Evolutionary conservation across 1,140 invertebrate species (phyloP).

Genomic region (Gerris buenoi): DNA sequence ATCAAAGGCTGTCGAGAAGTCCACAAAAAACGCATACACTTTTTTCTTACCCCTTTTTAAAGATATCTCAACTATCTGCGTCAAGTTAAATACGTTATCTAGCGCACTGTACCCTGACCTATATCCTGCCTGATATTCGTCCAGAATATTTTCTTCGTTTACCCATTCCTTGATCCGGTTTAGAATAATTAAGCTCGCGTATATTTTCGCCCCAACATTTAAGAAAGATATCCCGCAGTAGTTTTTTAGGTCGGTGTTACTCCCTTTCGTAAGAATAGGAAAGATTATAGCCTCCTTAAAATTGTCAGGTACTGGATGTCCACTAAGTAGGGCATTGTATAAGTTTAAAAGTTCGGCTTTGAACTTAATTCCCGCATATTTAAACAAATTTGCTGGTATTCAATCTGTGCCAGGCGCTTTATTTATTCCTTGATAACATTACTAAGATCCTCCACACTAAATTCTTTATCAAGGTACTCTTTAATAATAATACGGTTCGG

Average conservation of each 20-base stretch:
- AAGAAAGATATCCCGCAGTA: background rate
- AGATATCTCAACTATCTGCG: too few relatives aligned
- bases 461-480: background rate
- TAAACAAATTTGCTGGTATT: background rate
- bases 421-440: background rate
- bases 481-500: background rate
- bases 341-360: background rate
- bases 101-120: slow-evolving; percentile 6
- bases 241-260: background rate
- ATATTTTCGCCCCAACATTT: background rate
- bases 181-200: background rate
- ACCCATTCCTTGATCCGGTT: background rate
- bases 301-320: background rate
- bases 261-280: background rate
- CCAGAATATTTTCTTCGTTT: slow-evolving; percentile 2
- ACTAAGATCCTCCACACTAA: too few relatives aligned
- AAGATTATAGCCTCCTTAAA: background rate
- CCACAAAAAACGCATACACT: slow-evolving; percentile 9
- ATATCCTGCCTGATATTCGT: slow-evolving; percentile 8
- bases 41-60: slow-evolving; percentile 1
- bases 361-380: background rate
- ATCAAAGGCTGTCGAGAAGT: slow-evolving; percentile 8
- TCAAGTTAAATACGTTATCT: too few relatives aligned
- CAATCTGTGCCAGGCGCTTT: background rate
- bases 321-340: background rate